Evolutionary conservation across 1,140 invertebrate species (phyloP).

Genomic region (Limonius californicus): DNA sequence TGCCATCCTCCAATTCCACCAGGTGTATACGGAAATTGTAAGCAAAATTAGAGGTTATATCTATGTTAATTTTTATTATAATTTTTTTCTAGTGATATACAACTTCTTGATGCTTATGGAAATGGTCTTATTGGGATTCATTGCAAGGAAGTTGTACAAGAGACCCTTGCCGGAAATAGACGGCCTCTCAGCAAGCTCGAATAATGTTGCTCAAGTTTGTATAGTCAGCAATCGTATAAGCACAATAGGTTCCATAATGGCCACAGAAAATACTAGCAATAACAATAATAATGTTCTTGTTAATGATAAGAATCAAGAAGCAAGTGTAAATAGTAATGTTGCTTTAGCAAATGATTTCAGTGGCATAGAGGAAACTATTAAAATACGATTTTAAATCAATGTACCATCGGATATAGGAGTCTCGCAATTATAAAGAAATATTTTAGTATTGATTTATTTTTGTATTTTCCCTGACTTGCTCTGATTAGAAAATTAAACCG

Average conservation of each 20-base stretch:
- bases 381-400: too few species aligned
- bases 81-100: constrained; percentile 56
- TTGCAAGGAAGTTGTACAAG: constrained; percentile 55
- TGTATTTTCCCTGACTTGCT: too few species aligned
- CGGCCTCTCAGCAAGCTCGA: not conserved
- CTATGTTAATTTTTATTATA: too few species aligned
- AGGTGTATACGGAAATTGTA: constrained; percentile 50
- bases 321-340: too few species aligned
- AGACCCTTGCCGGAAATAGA: constrained; percentile 40
- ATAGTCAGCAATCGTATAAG: constrained; percentile 5
- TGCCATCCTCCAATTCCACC: constrained; percentile 51
- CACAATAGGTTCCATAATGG: constrained; percentile 18
- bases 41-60: constrained; percentile 30
- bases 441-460: too few species aligned
- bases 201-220: constrained; percentile 1
- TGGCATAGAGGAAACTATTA: too few species aligned
- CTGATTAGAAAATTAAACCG: too few species aligned
- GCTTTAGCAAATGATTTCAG: too few species aligned
- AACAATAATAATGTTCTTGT: constrained; percentile 16
- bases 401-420: too few species aligned
- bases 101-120: constrained; percentile 57
- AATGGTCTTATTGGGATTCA: constrained; percentile 55
- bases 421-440: too few species aligned
- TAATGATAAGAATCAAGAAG: not conserved
- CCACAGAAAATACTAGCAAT: not conserved